These are phyloP conservation scores for Dendroctonus ponderosae DNA, from an alignment of 1,140 invertebrate species.

Conservation along the genomic window DNA sequence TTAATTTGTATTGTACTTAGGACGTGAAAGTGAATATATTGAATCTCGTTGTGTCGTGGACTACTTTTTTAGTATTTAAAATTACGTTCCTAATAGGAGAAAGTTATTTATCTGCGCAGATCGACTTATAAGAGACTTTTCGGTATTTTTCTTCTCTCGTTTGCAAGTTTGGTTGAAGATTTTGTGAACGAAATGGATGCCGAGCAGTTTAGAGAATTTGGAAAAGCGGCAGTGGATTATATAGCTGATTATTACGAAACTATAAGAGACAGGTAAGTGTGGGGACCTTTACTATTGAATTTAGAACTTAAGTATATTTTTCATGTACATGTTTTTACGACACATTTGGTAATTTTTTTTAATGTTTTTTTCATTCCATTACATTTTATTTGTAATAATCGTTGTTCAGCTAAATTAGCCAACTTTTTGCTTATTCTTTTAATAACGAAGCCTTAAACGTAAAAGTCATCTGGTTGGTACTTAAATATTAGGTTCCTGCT, in stretches of 20 bases:
- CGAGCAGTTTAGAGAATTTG: slow-evolving; percentile 70
- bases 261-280: slow-evolving; percentile 62
- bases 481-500: no score
- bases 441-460: no score
- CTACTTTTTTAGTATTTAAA: slow-evolving; percentile 19
- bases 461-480: no score
- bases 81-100: slow-evolving; percentile 12
- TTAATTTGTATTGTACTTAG: not conserved
- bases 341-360: no score
- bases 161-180: not conserved
- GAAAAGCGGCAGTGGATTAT: slow-evolving; percentile 72
- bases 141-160: no score
- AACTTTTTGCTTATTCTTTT: no score
- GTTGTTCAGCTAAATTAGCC: no score
- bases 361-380: no score
- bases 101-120: slow-evolving; percentile 7
- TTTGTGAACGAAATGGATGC: slow-evolving; percentile 59
- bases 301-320: no score
- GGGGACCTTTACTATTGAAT: no score
- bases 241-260: slow-evolving; percentile 77
- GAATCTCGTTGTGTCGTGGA: slow-evolving; percentile 12
- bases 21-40: slow-evolving; percentile 19
- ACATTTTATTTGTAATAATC: no score
- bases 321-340: no score
- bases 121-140: not conserved